These are phyloP conservation scores for Rallus crepitans DNA, from an alignment of 2,797 vertebrate genomes.

Conservation along the genomic window DNA sequence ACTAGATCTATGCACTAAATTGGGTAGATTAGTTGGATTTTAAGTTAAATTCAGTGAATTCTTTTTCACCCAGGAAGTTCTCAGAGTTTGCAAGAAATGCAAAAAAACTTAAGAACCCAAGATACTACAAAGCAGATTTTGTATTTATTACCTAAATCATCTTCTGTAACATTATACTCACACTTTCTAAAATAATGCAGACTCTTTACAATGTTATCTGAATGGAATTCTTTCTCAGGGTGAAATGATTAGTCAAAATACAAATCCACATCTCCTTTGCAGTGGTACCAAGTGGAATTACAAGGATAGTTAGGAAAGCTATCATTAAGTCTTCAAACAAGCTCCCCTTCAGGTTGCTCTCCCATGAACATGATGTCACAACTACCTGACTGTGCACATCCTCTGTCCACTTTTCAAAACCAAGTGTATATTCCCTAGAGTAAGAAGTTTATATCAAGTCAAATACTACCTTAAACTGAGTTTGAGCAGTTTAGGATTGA, in stretches of 20 bases:
- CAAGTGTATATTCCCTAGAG: neutral
- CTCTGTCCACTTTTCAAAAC: neutral
- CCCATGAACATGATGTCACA: neutral
- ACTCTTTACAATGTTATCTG: neutral
- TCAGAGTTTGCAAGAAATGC: neutral
- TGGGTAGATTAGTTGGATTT: no score
- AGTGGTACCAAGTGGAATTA: neutral
- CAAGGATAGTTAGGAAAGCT: neutral
- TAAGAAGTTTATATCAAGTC: constrained; percentile 11
- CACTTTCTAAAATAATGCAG: neutral
- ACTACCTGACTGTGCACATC: neutral
- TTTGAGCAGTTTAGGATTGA: constrained; percentile 51
- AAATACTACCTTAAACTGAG: constrained; percentile 75
- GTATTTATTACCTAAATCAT: neutral
- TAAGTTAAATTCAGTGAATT: neutral
- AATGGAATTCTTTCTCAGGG: neutral
- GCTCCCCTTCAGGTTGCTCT: neutral
- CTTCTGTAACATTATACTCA: neutral
- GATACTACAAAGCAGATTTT: neutral
- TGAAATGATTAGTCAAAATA: neutral
- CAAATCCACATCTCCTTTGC: neutral
- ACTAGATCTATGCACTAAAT: neutral
- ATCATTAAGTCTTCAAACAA: neutral
- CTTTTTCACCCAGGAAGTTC: neutral
- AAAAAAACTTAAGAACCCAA: neutral